Percentiles rank a stretch among this genome's conserved stretches.
These are phyloP conservation scores for Planococcus citri DNA, from an alignment of 1,140 invertebrate species.

Conservation along the genomic window DNA sequence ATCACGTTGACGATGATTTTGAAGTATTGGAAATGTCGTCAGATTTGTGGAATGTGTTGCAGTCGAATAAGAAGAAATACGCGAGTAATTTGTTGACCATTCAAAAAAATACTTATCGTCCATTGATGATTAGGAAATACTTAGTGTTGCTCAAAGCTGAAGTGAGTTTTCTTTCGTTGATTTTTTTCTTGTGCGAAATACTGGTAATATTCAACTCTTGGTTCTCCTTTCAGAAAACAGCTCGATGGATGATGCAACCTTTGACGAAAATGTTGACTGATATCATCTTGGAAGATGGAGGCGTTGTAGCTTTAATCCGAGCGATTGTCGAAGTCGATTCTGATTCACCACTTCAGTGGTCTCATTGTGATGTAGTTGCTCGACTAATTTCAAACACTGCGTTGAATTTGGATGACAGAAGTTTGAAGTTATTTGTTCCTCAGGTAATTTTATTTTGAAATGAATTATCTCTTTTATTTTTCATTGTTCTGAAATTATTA, in stretches of 20 bases:
- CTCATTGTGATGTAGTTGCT: constrained; percentile 49
- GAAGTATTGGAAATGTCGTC: not conserved
- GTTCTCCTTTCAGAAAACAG: constrained; percentile 32
- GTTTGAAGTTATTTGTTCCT: not conserved
- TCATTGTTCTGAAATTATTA: no score
- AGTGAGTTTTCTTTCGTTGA: constrained; percentile 19
- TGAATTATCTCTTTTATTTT: not conserved
- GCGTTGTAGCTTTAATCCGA: constrained; percentile 44
- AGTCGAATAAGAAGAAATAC: constrained; percentile 41
- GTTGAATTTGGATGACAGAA: not conserved
- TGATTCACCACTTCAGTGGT: constrained; percentile 44
- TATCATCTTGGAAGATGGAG: constrained; percentile 43
- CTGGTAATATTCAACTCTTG: not conserved
- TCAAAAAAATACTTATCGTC: constrained; percentile 42
- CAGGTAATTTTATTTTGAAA: constrained; percentile 7
- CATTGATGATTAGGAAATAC: constrained; percentile 51
- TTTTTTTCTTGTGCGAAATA: not conserved
- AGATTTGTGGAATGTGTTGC: constrained; percentile 30
- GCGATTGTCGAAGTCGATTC: constrained; percentile 46
- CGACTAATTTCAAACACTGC: constrained; percentile 40
- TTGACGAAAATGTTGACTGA: constrained; percentile 45
- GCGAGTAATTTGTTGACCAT: constrained; percentile 39
- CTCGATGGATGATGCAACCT: constrained; percentile 48
- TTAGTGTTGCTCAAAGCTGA: constrained; percentile 47
- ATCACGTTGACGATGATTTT: not conserved